phyloP scores from a whole-genome alignment of 2,888 invertebrate species.

The Abrostola triplasia region DNA sequence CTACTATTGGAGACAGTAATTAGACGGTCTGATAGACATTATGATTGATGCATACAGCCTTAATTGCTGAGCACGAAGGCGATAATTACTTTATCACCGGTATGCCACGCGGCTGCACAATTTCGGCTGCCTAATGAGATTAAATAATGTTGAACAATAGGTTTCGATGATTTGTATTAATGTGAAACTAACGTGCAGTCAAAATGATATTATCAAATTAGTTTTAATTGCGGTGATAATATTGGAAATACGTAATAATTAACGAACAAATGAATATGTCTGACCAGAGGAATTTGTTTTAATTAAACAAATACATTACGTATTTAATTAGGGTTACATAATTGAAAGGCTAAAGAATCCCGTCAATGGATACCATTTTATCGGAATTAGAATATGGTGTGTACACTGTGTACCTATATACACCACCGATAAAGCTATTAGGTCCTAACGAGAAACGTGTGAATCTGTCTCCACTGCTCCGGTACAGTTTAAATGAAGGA shows the following conservation, averaged over 20 bases:
- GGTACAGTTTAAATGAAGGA: slow-evolving; percentile 15
- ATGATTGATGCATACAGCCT: slow-evolving; percentile 64
- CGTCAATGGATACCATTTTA: no score
- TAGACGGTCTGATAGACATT: slow-evolving; percentile 36
- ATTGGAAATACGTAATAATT: not conserved
- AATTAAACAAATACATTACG: no score
- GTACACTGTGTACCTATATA: no score
- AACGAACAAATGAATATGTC: no score
- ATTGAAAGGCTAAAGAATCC: no score
- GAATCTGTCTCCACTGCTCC: slow-evolving; percentile 1
- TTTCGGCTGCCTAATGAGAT: slow-evolving; percentile 42
- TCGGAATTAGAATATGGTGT: not conserved
- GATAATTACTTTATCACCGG: slow-evolving; percentile 74
- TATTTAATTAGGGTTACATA: no score
- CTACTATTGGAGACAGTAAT: slow-evolving; percentile 32
- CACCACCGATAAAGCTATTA: slow-evolving; percentile 25
- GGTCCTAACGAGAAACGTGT: slow-evolving; percentile 13
- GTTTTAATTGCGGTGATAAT: not conserved
- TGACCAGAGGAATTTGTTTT: no score
- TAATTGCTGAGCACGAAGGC: slow-evolving; percentile 62
- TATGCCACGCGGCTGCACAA: slow-evolving; percentile 46
- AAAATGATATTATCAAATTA: not conserved
- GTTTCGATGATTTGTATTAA: slow-evolving; percentile 6
- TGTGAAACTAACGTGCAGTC: not conserved
- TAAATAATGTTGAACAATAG: slow-evolving; percentile 36